Conservation (phyloP, 2,113 vertebrate genomes). For the Archilochus colubris region DNA sequence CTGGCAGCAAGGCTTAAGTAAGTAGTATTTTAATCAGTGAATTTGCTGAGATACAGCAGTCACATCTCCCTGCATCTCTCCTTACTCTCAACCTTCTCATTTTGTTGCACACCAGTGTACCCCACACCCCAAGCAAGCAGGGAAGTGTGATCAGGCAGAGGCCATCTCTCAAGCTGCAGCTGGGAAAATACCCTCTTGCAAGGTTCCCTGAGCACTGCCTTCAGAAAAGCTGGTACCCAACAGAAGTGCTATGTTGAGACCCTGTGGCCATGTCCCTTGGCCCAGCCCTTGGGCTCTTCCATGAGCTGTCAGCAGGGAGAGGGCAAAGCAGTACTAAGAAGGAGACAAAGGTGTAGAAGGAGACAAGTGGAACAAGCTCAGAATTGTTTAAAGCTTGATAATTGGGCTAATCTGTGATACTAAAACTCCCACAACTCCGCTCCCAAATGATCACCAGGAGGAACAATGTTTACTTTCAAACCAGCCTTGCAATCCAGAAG, state of each 20-base stretch:
- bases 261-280: fast-evolving
- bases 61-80: background rate
- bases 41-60: background rate
- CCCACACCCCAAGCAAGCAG: fast-evolving
- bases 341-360: background rate
- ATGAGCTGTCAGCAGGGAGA: background rate
- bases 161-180: background rate
- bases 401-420: background rate
- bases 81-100: background rate
- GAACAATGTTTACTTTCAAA: slow-evolving; percentile 6
- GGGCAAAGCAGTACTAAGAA: background rate
- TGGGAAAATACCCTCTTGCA: background rate
- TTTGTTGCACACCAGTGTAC: background rate
- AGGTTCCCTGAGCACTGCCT: background rate
- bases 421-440: background rate
- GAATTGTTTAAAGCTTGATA: background rate
- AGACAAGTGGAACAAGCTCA: background rate
- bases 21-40: background rate
- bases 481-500: background rate
- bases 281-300: background rate
- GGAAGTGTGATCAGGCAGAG: background rate
- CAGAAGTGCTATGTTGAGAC: background rate
- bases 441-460: background rate
- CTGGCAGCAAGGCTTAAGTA: background rate
- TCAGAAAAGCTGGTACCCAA: background rate